These are phyloP conservation scores for Pasiphila rectangulata DNA, from an alignment of 2,888 invertebrate species.

Conservation along the genomic window DNA sequence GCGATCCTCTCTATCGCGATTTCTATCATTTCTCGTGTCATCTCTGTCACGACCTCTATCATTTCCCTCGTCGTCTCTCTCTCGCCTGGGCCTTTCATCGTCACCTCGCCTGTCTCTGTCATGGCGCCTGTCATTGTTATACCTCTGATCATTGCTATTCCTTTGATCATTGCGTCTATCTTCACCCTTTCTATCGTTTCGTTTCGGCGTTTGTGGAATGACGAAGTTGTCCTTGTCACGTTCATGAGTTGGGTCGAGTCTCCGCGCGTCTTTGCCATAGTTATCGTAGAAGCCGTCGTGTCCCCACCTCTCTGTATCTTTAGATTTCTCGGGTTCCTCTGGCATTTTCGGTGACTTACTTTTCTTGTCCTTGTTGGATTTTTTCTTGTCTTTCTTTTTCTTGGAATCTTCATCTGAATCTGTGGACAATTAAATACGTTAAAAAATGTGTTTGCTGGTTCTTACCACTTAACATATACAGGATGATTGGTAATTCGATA, in stretches of 20 bases:
- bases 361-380: conserved; percentile 50
- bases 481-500: too few relatives aligned
- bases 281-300: conserved; percentile 73
- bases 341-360: conserved; percentile 45
- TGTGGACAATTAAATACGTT: conserved; percentile 31
- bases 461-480: too few relatives aligned
- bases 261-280: conserved; percentile 62
- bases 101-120: conserved; percentile 1
- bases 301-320: conserved; percentile 55
- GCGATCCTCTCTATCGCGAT: background rate
- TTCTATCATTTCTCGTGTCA: conserved; percentile 4
- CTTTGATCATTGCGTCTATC: conserved; percentile 21
- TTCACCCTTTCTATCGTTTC: conserved; percentile 27
- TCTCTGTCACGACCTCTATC: conserved; percentile 25
- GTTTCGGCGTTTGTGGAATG: conserved; percentile 36
- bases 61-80: conserved; percentile 25
- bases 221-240: conserved; percentile 49
- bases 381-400: conserved; percentile 48
- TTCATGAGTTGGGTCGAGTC: conserved; percentile 46
- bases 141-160: background rate
- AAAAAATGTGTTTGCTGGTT: conserved; percentile 6
- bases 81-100: conserved; percentile 16
- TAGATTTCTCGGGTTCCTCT: conserved; percentile 42
- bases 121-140: conserved; percentile 17
- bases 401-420: conserved; percentile 51